Conservation (phyloP, 2,888 invertebrate genomes). For the Drosophila pseudotakahashii region DNA sequence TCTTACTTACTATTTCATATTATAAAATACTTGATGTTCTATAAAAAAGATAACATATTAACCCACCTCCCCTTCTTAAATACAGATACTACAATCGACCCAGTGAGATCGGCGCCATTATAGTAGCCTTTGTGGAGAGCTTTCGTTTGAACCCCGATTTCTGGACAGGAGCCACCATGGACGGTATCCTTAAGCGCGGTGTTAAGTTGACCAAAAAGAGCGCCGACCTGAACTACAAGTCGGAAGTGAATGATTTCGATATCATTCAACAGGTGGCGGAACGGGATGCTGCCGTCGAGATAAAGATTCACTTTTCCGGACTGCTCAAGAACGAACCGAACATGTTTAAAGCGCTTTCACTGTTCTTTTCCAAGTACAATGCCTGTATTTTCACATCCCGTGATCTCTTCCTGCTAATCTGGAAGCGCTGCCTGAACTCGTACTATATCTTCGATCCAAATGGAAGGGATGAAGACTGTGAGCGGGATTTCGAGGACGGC, state of each 20-base stretch:
- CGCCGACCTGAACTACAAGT: conserved; percentile 61
- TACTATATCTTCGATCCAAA: conserved; percentile 88
- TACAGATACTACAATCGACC: conserved; percentile 68
- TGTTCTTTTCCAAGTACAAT: conserved; percentile 77
- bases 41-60: not conserved
- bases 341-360: conserved; percentile 74
- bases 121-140: conserved; percentile 79
- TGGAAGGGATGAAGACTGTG: conserved; percentile 74
- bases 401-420: conserved; percentile 78
- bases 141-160: conserved; percentile 79
- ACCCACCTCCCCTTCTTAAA: not conserved
- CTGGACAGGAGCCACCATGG: conserved; percentile 78
- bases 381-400: conserved; percentile 74
- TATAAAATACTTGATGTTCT: too few species aligned
- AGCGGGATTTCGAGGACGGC: conserved; percentile 83
- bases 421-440: conserved; percentile 85
- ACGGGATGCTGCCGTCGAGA: conserved; percentile 67
- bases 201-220: conserved; percentile 68
- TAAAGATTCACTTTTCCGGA: conserved; percentile 75
- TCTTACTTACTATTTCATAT: too few species aligned
- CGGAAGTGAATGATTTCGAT: conserved; percentile 69
- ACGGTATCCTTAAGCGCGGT: conserved; percentile 73
- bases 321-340: conserved; percentile 75
- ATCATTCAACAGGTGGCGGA: conserved; percentile 79
- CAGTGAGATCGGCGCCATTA: conserved; percentile 77